Conservation (phyloP, 1,140 invertebrate species). For the Calliphora vicina region DNA sequence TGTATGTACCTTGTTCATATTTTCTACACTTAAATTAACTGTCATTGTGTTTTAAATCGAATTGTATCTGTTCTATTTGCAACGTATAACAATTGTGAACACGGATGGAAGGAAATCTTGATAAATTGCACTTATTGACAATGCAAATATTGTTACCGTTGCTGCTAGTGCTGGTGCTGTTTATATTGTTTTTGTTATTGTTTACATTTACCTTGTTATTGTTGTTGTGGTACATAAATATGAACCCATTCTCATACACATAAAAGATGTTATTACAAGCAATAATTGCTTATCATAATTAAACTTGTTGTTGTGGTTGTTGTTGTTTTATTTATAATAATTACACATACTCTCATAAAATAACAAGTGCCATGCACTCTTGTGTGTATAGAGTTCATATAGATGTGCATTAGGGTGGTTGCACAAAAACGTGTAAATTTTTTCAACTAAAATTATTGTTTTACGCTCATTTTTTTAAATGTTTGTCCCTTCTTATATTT, state of each 20-base stretch:
- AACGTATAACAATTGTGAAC: background rate
- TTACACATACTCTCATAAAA: too few relatives aligned
- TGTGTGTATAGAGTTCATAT: too few relatives aligned
- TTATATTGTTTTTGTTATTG: too few relatives aligned
- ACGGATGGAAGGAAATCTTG: background rate
- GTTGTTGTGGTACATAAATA: background rate
- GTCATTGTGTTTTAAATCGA: background rate
- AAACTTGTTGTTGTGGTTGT: background rate
- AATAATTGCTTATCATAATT: conserved; percentile 11
- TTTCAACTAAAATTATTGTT: too few relatives aligned
- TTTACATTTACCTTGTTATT: too few relatives aligned
- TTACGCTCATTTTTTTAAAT: too few relatives aligned
- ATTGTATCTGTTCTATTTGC: background rate
- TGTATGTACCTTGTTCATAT: too few relatives aligned
- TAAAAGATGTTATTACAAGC: background rate
- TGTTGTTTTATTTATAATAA: background rate
- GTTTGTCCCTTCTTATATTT: too few relatives aligned
- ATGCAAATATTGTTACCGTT: conserved; percentile 7
- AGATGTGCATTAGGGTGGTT: too few relatives aligned
- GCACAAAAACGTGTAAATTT: too few relatives aligned
- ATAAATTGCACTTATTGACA: conserved; percentile 5
- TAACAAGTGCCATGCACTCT: too few relatives aligned
- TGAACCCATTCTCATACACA: too few relatives aligned
- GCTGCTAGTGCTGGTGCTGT: background rate
- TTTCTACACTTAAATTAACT: background rate